phyloP scores from a whole-genome alignment of 2,113 vertebrate genomes.

The Hemibagrus wyckioides region DNA sequence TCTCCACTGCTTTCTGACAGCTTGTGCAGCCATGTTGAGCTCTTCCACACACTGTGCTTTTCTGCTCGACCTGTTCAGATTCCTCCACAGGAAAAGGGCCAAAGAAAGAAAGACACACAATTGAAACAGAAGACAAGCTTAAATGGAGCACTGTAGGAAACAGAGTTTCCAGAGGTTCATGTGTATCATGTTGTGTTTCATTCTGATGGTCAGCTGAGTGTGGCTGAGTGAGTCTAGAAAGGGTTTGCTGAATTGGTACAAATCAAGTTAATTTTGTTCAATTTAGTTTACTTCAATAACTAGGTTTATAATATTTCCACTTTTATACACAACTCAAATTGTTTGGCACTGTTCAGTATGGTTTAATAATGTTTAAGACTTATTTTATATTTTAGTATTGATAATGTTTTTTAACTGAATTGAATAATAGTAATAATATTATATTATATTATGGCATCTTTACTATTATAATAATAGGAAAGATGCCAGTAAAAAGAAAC shows the following conservation, averaged over 20 bases:
- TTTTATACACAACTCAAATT: neutral
- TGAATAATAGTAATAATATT: no score
- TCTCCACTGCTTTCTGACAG: constrained; percentile 43
- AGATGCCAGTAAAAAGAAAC: no score
- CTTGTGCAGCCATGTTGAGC: constrained; percentile 12
- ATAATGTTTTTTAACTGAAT: no score
- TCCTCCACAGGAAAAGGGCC: constrained; percentile 32
- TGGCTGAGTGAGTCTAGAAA: neutral
- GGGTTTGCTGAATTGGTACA: neutral
- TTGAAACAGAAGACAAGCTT: constrained; percentile 23
- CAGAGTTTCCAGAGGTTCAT: constrained; percentile 12
- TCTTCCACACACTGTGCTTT: constrained; percentile 30
- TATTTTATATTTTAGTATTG: neutral
- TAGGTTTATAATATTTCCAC: neutral
- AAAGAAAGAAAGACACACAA: constrained; percentile 31
- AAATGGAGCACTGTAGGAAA: constrained; percentile 37
- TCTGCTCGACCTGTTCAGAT: constrained; percentile 42
- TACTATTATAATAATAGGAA: no score
- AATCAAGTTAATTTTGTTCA: neutral
- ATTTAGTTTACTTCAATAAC: neutral
- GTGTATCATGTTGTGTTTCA: constrained; percentile 23
- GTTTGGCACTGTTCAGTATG: neutral
- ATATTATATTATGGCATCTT: no score
- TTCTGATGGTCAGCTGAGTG: constrained; percentile 14
- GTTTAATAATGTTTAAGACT: neutral